Evolutionary conservation across 2,113 vertebrate genomes (phyloP), one percentile per base, ranked within the genome.

Genomic region (Colaptes auratus): DNA sequence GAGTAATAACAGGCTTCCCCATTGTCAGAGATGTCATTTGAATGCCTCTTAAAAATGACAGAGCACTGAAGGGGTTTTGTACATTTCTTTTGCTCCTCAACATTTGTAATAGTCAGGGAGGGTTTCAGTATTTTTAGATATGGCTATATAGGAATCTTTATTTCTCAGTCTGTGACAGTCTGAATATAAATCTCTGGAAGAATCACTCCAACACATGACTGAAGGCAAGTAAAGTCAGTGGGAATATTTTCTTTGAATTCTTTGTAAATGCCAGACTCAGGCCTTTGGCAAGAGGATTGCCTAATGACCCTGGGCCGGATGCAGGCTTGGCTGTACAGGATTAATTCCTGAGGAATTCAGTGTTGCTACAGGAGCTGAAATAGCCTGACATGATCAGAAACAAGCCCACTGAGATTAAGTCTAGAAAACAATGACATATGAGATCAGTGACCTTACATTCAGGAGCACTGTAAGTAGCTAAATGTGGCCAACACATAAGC

Each of bases 1-100:
- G 55, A 80, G 89, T 94, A 96, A 93, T 95, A 92, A 96, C 92
- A 96, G 92, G 94, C 96, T 96, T 94, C 64, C 89, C 92, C 79
- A 88, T 95, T 95, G 94, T 95, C 94, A 92, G 78, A 95, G 64
- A 95, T 81, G 36, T 86, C 76, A 88, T 89, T 15, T 30, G 81
- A 89, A 72, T 1, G 5, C 65, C 53, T 88, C 89, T 88, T 64
- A 89, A 78, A 80, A 53, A 53, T 88, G 85, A 86, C 78, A 91
- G 82, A 91, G 78, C 70, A 76, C 50, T 86, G 87, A 89, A 80
- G 82, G 78, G 82, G 1, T 67, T 91, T 33, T 91, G 82, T 72
- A 78, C 8, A 11, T 83, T 89, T 74, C 31, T 74, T 92, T 55
- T 66, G 67, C 78, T 92, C 67, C 50, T 92, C 6, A 0, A 92